These are phyloP conservation scores for Jaculus jaculus DNA, from an alignment of 2,113 vertebrate species.

Conservation along the genomic window DNA sequence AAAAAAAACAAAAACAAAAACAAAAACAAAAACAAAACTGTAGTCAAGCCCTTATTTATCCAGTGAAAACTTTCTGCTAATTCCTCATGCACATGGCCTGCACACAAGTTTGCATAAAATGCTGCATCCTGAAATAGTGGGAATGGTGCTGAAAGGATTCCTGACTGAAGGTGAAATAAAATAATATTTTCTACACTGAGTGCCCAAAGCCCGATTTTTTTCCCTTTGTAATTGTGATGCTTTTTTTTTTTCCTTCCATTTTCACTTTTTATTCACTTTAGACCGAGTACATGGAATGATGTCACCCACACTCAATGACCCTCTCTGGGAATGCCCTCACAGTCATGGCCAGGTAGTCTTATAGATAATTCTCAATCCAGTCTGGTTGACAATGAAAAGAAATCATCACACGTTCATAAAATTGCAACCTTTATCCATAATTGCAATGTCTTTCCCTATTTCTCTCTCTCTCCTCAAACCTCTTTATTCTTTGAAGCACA, in stretches of 20 bases:
- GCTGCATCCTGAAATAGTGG: background rate
- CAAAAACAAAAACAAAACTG: too few species aligned
- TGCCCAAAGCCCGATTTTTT: slow-evolving; percentile 22
- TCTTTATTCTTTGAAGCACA: background rate
- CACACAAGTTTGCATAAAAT: background rate
- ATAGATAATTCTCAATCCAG: background rate
- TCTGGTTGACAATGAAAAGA: too few species aligned
- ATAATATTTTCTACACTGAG: background rate
- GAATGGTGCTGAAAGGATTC: background rate
- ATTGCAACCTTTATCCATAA: background rate
- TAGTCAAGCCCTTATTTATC: background rate
- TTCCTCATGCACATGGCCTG: background rate
- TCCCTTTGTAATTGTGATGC: slow-evolving; percentile 38
- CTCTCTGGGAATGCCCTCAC: too few species aligned
- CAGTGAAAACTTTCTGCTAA: background rate
- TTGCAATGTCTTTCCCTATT: background rate
- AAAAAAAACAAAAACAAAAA: too few species aligned
- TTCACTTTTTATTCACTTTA: background rate
- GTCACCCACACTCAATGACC: background rate
- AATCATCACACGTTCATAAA: background rate
- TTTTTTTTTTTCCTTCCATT: too few species aligned
- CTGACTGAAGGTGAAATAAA: background rate
- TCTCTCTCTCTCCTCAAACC: background rate
- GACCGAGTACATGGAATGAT: background rate
- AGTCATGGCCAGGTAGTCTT: background rate